Evolutionary conservation across 2,113 vertebrate species (phyloP).

Genomic region (Copsychus sechellarum): DNA sequence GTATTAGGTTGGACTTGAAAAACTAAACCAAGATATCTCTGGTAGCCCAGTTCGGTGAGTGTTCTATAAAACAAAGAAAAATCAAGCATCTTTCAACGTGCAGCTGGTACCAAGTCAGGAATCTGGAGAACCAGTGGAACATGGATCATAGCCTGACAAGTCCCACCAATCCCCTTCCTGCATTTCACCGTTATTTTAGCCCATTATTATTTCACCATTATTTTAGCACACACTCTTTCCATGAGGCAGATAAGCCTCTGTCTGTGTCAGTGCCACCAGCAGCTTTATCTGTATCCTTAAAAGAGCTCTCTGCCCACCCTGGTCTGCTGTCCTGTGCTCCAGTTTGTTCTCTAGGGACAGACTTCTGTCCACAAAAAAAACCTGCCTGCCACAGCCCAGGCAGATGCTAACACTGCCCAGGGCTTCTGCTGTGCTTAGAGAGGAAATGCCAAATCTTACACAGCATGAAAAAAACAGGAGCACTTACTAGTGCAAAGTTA

Average conservation of each 20-base stretch:
- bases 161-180: not conserved
- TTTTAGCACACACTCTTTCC: fast-evolving
- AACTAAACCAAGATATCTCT: not conserved
- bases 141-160: fast-evolving
- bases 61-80: not conserved
- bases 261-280: not conserved
- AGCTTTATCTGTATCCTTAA: not conserved
- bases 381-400: not conserved
- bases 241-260: not conserved
- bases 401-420: not conserved
- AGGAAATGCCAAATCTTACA: constrained; percentile 16
- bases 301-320: not conserved
- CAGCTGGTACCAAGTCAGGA: not conserved
- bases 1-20: not conserved
- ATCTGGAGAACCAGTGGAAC: not conserved
- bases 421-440: not conserved
- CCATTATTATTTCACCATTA: not conserved
- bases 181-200: not conserved
- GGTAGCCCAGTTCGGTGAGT: not conserved
- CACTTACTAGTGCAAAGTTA: constrained; percentile 64
- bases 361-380: not conserved
- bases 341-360: not conserved
- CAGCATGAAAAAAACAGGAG: not conserved
- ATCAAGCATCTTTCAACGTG: not conserved
- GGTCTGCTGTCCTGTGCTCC: not conserved